A percentile compares a stretch with the other conserved stretches of the same genome.
phyloP scores from a whole-genome alignment of 2,113 vertebrate genomes.

The Bos taurus region ARS-UCD2.0 NC_037347.1:24590001-24590500 shows the following conservation, averaged over 20 bases:
- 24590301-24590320: background rate
- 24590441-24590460: background rate
- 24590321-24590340: background rate
- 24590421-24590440: background rate
- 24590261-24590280: background rate
- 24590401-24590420: background rate
- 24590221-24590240: background rate
- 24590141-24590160: background rate
- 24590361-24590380: background rate
- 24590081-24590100: background rate
- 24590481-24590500: background rate
- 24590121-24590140: background rate
- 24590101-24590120: background rate
- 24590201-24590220: background rate
- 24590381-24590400: background rate
- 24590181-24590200: background rate
- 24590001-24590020: too few relatives aligned
- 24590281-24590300: background rate
- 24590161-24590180: background rate
- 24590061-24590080: background rate
- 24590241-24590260: background rate
- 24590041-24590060: background rate
- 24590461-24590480: background rate
- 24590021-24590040: accelerated
- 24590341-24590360: background rate